phyloP scores from a whole-genome alignment of 2,888 invertebrate species.

The Agrochola lychnidis region DNA sequence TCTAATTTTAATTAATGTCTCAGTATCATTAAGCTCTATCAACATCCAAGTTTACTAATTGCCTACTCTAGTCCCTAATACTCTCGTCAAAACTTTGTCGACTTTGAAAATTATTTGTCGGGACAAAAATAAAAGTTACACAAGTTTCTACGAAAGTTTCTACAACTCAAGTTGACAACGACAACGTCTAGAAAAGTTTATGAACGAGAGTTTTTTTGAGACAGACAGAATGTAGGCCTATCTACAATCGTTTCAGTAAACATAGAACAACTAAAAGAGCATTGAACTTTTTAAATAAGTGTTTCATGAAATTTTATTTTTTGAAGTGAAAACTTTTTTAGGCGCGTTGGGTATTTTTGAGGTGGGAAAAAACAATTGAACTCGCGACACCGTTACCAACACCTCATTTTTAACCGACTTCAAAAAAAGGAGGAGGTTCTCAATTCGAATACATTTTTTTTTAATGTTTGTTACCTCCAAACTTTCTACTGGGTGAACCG shows the following conservation, averaged over 20 bases:
- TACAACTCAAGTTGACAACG: slow-evolving; percentile 26
- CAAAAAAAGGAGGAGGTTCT: too few species aligned
- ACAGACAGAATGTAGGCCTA: not conserved
- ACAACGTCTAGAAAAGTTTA: slow-evolving; percentile 41
- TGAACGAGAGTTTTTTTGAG: slow-evolving; percentile 25
- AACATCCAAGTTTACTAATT: slow-evolving; percentile 53
- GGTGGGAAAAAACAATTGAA: too few species aligned
- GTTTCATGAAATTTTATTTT: not conserved
- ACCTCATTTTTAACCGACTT: too few species aligned
- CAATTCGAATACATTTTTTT: too few species aligned
- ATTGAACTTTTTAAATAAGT: not conserved
- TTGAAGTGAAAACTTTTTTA: too few species aligned
- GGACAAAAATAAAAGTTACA: slow-evolving; percentile 45
- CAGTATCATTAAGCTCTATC: slow-evolving; percentile 33
- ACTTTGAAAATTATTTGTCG: slow-evolving; percentile 51
- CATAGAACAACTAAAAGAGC: slow-evolving; percentile 4
- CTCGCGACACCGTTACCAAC: too few species aligned
- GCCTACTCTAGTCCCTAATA: slow-evolving; percentile 25
- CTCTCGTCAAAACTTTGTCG: slow-evolving; percentile 36
- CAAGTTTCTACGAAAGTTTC: slow-evolving; percentile 25
- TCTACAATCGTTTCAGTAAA: not conserved
- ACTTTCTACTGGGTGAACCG: too few species aligned
- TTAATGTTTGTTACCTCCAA: too few species aligned
- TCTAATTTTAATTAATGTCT: slow-evolving; percentile 25
- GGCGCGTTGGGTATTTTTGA: too few species aligned